Evolutionary conservation across 2,797 vertebrate genomes (phyloP).

Genomic region (Macrochelys suwanniensis): DNA sequence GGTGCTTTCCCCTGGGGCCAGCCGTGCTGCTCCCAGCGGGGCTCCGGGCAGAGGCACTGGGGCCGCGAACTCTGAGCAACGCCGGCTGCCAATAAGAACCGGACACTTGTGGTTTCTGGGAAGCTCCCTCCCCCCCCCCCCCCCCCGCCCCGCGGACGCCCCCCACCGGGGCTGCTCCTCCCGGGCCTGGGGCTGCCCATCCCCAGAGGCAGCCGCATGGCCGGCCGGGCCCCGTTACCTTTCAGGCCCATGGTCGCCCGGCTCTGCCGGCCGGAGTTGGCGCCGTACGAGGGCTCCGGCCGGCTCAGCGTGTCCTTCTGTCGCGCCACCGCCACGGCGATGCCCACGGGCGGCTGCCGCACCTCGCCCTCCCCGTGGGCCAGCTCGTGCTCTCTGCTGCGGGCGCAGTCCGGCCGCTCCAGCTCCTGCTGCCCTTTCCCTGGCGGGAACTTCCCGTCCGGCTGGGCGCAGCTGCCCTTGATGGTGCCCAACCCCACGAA

Average conservation of each 20-base stretch:
- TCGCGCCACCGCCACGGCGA: conserved; percentile 93
- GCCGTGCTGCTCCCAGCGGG: too few relatives aligned
- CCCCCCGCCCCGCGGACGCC: conserved; percentile 43
- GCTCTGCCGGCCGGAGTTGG: conserved; percentile 84
- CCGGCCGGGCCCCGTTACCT: conserved; percentile 66
- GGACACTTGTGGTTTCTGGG: background rate
- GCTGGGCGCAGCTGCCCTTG: conserved; percentile 92
- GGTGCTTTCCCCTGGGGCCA: too few relatives aligned
- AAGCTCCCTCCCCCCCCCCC: conserved; percentile 16
- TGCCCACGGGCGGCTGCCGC: conserved; percentile 95
- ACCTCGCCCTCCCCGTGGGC: conserved; percentile 90
- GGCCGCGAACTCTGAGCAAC: background rate
- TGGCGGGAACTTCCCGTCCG: conserved; percentile 85
- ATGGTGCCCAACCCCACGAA: conserved; percentile 90
- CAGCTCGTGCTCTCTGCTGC: conserved; percentile 86
- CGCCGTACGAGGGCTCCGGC: conserved; percentile 80
- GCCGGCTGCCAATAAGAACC: background rate
- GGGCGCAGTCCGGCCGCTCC: conserved; percentile 91
- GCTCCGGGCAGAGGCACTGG: background rate
- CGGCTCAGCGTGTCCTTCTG: conserved; percentile 92
- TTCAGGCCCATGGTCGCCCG: conserved; percentile 78
- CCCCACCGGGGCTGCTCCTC: fast-evolving
- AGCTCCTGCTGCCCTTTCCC: conserved; percentile 86
- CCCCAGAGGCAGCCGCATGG: too few relatives aligned
- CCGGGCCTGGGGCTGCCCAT: fast-evolving